phyloP scores from a whole-genome alignment of 92 coral and sea anemone genomes.

The Metridium senile region DNA sequence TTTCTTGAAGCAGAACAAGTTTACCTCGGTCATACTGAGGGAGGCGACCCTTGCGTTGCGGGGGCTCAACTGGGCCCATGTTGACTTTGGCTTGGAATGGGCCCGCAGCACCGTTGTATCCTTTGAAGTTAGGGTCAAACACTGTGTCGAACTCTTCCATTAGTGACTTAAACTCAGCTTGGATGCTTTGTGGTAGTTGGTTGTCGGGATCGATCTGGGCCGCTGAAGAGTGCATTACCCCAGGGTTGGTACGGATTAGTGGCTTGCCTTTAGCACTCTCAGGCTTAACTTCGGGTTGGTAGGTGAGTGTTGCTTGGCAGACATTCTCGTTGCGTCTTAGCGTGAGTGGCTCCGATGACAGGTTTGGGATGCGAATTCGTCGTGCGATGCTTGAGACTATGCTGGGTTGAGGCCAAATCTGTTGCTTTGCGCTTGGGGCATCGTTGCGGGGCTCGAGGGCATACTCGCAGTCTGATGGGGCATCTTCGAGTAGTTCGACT shows the following conservation, averaged over 20 bases:
- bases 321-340: constrained; percentile 47
- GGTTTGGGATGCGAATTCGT: too few species aligned
- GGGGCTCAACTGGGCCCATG: too few species aligned
- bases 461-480: too few species aligned
- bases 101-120: too few species aligned
- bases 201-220: background rate
- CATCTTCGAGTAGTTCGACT: too few species aligned
- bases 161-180: background rate
- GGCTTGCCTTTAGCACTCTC: background rate
- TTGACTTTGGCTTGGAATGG: too few species aligned
- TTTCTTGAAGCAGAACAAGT: background rate
- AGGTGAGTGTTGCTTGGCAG: background rate
- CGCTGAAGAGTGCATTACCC: background rate
- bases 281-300: background rate
- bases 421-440: too few species aligned
- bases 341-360: constrained; percentile 47
- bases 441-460: too few species aligned
- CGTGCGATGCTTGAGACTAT: constrained; percentile 34
- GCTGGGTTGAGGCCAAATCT: constrained; percentile 49
- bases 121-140: constrained; percentile 18
- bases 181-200: too few species aligned
- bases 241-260: background rate
- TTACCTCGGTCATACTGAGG: too few species aligned
- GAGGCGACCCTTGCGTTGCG: too few species aligned
- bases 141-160: background rate